These are phyloP conservation scores for Pagetopsis macropterus DNA, from an alignment of 2,797 vertebrate species.

Conservation along the genomic window DNA sequence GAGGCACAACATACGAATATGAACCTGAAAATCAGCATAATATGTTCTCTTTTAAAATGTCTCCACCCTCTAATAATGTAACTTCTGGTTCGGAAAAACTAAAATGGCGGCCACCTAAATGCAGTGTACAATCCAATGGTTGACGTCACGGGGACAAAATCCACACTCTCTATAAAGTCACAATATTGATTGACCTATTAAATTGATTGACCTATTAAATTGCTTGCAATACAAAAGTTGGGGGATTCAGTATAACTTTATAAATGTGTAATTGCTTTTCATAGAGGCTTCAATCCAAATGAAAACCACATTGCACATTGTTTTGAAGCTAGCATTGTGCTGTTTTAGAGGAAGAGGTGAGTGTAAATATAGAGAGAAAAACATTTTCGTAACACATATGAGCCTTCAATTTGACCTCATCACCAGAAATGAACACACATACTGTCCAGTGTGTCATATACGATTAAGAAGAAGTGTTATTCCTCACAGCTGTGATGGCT, in stretches of 20 bases:
- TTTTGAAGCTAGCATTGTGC: not conserved
- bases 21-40: no score
- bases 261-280: not conserved
- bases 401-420: not conserved
- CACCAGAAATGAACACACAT: not conserved
- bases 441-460: not conserved
- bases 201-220: not conserved
- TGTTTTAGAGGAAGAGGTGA: not conserved
- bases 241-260: not conserved
- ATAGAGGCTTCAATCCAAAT: not conserved
- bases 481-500: conserved; percentile 22
- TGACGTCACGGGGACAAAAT: no score
- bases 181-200: not conserved
- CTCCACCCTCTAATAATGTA: no score
- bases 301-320: not conserved
- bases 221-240: not conserved
- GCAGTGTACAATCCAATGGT: no score
- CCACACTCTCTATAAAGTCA: no score
- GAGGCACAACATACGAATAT: no score
- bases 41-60: no score
- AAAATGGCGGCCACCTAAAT: no score
- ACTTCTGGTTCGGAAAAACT: no score
- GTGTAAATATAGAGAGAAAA: not conserved
- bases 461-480: conserved; percentile 3
- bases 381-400: not conserved